Evolutionary conservation across 2,797 vertebrate species (phyloP).

Genomic region (Onychomys torridus): DNA sequence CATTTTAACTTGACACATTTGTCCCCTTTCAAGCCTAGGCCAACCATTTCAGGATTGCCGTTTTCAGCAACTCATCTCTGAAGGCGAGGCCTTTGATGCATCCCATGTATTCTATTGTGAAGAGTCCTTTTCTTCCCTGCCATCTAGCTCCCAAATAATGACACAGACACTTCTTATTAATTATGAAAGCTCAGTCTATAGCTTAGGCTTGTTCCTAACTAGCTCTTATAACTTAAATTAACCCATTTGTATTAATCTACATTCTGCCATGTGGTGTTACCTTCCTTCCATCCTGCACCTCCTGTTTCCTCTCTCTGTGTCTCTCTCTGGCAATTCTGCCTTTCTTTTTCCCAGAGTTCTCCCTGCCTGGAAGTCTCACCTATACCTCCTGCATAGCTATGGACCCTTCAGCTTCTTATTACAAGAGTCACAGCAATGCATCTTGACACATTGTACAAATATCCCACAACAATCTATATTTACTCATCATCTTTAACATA

Average conservation of each 20-base stretch:
- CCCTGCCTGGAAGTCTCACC: background rate
- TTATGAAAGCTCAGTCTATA: background rate
- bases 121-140: background rate
- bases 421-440: background rate
- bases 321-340: background rate
- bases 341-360: background rate
- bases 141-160: background rate
- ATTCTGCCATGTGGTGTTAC: background rate
- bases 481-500: background rate
- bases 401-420: background rate
- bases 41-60: background rate
- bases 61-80: background rate
- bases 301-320: background rate
- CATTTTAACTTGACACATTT: background rate
- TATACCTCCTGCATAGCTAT: background rate
- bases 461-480: background rate
- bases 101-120: background rate
- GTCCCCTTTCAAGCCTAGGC: background rate
- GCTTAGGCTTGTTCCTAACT: background rate
- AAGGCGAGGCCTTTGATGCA: background rate
- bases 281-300: background rate
- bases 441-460: background rate
- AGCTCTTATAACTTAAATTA: background rate
- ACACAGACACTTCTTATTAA: background rate
- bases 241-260: background rate